Evolutionary conservation across 2,888 invertebrate species (phyloP), one percentile per base, ranked within the genome.

Genomic region (Oscheius sp.): DNA sequence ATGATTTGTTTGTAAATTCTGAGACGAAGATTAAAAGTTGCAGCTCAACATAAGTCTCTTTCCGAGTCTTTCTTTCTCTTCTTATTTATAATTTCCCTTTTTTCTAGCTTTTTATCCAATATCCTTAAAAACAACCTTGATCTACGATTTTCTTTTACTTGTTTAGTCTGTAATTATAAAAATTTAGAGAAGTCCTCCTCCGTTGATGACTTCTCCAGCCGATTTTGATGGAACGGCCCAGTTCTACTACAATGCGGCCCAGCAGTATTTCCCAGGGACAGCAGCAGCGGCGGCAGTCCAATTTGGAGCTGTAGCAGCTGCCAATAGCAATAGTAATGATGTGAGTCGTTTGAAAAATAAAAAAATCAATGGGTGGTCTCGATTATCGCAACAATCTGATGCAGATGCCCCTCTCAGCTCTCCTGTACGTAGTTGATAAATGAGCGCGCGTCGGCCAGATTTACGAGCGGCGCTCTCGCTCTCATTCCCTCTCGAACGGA

Each of bases 391-490:
- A 55, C 55, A 55, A 55, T 55, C 55, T 55, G 42, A 42, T 4
- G 42, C 42, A 42, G 42, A 42, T 42, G 31, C 33, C 53, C 31
- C 55, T 55, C 55, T 55, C 55, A 23, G 55, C 55, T 61, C 57
- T 57, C 61, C 61, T 61, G 61, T 61, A 61, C 45, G 61, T 45
- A 34, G 42, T 61, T 61, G 61, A 61, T 61, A 61, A 61, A 61
- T 61, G 61, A 45, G 42, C 42, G 42, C 42, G 23, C 42, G 61
- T 34, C 29, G 25, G 61, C 61, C 61, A 61, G 61, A 61, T 61
- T 61, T 61, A 61, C 61, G 61, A 61, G 61, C 61, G 61, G 29
- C 61, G 25, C 61, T 61, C 61, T 45, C 61, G 57, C 39, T 42
- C 42, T 45, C 45, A 42, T 45, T 42, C 61, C 61, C 61, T 42